Base-by-base conservation (phyloP, 2,888 invertebrate genomes). In the Yponomeuta malinellus region DNA sequence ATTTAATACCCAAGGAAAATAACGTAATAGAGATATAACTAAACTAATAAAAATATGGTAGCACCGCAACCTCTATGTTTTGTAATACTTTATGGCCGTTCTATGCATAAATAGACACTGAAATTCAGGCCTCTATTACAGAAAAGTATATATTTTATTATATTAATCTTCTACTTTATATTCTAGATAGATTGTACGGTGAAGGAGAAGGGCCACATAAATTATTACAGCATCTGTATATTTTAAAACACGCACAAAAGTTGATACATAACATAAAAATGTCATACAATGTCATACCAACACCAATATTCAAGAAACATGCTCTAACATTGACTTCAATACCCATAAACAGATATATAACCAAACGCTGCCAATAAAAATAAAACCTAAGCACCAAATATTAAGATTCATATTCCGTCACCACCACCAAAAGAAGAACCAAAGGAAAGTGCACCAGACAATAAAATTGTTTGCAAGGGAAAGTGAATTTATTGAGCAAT, bases 221-320 rank as follows among this genome's bases (percentile, higher is more conserved):
- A 43, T 43, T 43, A 43, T 43, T 43, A 43, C 43, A 43, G 43
- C 43, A 43, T 43, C 43, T 69, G 48, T 59, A 52, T 15, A 29
- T 48, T 43, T 5, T 5, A 43, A 43, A 43, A 1, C 43, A 6
- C 43, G 43, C 9, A 8, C 43, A 43, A 64, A 63, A 63, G 67
- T 48, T 59, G 37, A 59, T 52, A 69, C 48, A 71, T n/a, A 69
- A 73, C 70, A 76, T 48, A 29, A 43, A 63, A 71, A 68, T 73
- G 78, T 79, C 76, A 79, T 79, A 85, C 89, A 85, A 90, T 89
- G 90, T 89, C 91, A 90, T 84, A 89, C 91, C 91, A 91, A 89
- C 90, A 90, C 91, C 90, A 84, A 74, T 78, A 74, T 76, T 70
- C 70, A 77, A 75, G 75, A 75, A 78, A 77, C 86, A 86, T 87